A percentile compares a stretch with the other conserved stretches of the same genome.
Evolutionary conservation across 2,113 vertebrate species (phyloP).

Genomic region (Clupea harengus): DNA sequence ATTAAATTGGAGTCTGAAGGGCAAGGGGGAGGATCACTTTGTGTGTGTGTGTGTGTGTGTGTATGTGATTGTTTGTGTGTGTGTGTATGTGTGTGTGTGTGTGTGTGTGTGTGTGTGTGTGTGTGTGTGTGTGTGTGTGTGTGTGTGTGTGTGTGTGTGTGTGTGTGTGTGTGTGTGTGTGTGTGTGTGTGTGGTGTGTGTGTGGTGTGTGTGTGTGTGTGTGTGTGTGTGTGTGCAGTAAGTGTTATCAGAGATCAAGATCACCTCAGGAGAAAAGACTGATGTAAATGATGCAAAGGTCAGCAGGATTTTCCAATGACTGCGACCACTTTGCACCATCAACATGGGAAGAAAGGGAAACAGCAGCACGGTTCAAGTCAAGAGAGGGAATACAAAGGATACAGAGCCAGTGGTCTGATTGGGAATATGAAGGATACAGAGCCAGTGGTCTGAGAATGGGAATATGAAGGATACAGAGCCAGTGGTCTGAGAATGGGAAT

Average conservation of each 20-base stretch:
- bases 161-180: conserved; percentile 1
- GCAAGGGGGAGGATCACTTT: conserved; percentile 32
- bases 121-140: conserved; percentile 29
- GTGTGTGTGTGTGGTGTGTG: conserved; percentile 28
- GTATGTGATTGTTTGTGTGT: no score
- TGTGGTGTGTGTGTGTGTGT: conserved; percentile 23
- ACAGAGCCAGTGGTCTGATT: neutral
- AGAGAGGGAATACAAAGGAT: neutral
- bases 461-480: neutral
- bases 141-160: conserved; percentile 20
- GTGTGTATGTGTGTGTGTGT: conserved; percentile 28
- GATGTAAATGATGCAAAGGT: conserved; percentile 42
- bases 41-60: conserved; percentile 10
- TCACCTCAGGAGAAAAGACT: conserved; percentile 25
- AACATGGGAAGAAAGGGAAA: neutral
- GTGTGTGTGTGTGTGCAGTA: conserved; percentile 15
- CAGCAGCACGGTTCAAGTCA: neutral
- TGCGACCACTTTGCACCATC: neutral
- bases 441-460: neutral
- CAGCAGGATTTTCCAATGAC: conserved; percentile 29
- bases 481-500: neutral
- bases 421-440: neutral
- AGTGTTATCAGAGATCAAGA: neutral
- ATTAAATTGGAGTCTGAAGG: conserved; percentile 60
- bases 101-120: conserved; percentile 18